Base-by-base conservation (phyloP, 2,797 vertebrate species). In the Phrynocephalus guinanensis region DNA sequence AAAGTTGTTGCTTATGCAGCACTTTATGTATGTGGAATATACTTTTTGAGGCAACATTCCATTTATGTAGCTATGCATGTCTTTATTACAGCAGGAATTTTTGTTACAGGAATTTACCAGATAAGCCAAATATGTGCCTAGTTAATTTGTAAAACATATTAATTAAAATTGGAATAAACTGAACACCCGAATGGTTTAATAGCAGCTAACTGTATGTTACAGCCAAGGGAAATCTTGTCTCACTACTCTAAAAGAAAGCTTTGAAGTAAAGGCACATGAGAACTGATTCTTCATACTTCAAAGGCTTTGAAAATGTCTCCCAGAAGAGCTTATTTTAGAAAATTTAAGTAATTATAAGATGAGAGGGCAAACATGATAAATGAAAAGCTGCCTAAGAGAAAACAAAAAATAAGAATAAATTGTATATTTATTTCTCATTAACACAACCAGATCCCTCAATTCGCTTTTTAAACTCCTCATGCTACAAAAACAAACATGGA, bases 271-370 rank as follows among this genome's bases (percentile, higher is more conserved):
- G 44, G 63, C 60, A 87, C 76, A 68, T 77, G 44, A 75, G 79
- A 68, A 33, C 48, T 77, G 68, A 77, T 82, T 52, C 50, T 82
- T 87, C 52, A 87, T 38, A 77, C 44, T 82, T 87, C 48, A 87
- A 87, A 87, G 60, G 48, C 77, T 84, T 85, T 67, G 73, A 77
- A 84, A 85, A 84, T 76, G 26, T 75, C 15, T 85, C 83, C 73
- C 60, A 48, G 33, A 85, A 76, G 83, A 77, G 72, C 38, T 76
- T 63, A 67, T 50, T 50, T 66, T 26, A 77, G 38, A 85, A 77
- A 67, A 76, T 66, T 66, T 84, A 76, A 76, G 73, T 85, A 85
- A 85, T 77, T 85, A 77, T 77, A 26, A 77, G 33, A 77, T 85
- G 83, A 85, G 71, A 75, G 52, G 82, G 82, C 82, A 50, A 81